phyloP scores from a whole-genome alignment of 2,113 vertebrate species.

The Vicugna pacos region DNA sequence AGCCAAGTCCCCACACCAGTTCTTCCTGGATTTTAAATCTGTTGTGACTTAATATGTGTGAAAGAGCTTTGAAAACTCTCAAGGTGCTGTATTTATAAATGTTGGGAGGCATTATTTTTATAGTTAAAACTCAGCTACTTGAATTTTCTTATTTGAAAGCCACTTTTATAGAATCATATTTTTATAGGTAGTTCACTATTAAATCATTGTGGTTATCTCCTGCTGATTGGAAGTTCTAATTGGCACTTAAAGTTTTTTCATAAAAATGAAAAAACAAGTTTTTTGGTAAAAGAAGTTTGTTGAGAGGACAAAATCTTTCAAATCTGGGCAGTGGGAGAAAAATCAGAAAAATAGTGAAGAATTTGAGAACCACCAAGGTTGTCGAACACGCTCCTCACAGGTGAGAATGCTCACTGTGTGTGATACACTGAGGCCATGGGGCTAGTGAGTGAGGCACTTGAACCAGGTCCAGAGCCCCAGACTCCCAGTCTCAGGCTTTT shows the following conservation, averaged over 20 bases:
- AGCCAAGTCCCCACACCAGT: not conserved
- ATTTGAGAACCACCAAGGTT: not conserved
- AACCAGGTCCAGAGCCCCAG: not conserved
- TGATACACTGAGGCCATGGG: too few relatives aligned
- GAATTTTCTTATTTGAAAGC: not conserved
- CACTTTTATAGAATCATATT: not conserved
- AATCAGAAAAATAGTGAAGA: not conserved
- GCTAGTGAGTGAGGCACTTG: not conserved
- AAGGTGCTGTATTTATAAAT: not conserved
- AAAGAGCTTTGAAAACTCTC: not conserved
- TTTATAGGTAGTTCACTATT: not conserved
- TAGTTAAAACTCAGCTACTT: not conserved
- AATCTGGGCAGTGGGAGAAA: not conserved
- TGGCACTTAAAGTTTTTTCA: not conserved
- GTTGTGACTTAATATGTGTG: not conserved
- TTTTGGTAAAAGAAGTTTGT: not conserved
- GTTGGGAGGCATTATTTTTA: not conserved
- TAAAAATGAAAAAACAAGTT: not conserved
- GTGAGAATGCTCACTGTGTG: accelerated
- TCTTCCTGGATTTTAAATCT: not conserved
- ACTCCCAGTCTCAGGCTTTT: not conserved
- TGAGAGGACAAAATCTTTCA: not conserved
- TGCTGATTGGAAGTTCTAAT: not conserved
- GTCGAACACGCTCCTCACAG: not conserved
- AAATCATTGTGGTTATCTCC: not conserved